Percentiles rank a stretch among this genome's conserved stretches.
phyloP scores from a whole-genome alignment of 1,140 invertebrate species.

The Halesus radiatus region DNA sequence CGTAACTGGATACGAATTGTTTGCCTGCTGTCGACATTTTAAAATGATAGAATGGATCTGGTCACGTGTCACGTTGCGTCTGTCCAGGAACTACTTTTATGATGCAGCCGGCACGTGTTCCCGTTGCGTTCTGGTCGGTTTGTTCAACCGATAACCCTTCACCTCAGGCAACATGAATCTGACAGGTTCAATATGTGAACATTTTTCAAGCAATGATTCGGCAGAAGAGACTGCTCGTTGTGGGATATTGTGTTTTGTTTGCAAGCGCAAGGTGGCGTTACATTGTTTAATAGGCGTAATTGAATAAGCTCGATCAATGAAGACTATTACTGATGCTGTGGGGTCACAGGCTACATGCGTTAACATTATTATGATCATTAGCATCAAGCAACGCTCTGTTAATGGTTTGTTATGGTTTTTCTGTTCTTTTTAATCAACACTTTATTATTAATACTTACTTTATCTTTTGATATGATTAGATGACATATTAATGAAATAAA shows the following conservation, averaged over 20 bases:
- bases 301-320: conserved; percentile 8
- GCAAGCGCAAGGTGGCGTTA: neutral
- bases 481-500: no score
- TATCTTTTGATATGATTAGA: no score
- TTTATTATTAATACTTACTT: neutral
- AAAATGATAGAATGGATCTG: neutral
- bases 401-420: neutral
- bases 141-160: conserved; percentile 31
- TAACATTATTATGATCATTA: neutral
- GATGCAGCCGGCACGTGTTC: conserved; percentile 19
- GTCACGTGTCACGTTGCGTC: conserved; percentile 7
- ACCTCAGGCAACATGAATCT: conserved; percentile 32
- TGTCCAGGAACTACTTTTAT: neutral
- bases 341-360: neutral
- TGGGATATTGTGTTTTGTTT: neutral
- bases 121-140: neutral
- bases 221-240: neutral
- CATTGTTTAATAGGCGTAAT: conserved; percentile 26
- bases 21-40: neutral
- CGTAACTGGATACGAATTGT: neutral
- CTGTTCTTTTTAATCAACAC: neutral
- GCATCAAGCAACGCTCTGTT: neutral
- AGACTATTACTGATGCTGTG: neutral
- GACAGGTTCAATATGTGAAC: conserved; percentile 34
- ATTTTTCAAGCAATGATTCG: conserved; percentile 24